Base-by-base conservation (phyloP, 2,113 vertebrate genomes). In the Cranoglanis bouderius region DNA sequence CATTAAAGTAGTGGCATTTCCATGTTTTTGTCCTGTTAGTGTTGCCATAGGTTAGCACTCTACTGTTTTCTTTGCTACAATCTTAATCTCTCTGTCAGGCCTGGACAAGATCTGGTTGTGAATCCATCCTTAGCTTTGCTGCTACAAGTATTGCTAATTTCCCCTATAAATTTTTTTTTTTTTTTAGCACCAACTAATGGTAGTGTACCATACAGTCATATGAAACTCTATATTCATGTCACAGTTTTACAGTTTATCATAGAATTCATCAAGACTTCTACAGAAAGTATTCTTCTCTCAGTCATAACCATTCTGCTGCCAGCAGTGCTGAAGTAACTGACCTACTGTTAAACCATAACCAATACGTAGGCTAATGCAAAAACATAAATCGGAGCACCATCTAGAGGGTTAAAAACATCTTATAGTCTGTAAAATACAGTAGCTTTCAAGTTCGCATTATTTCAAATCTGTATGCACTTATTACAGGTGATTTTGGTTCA, bases 401-500 rank as follows among this genome's bases (percentile, higher is more conserved):
- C 55, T 26, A 16, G 81, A 83, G 81, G 80, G 51, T 61, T 83
- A 24, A 61, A 77, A 82, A 83, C 35, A 61, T 72, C 84, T 72
- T 55, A 85, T 67, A 74, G 84, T 85, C 84, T 72, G 84, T 49
- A 85, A 83, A 83, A 43, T 40, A 83, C 55, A 83, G 81, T 40
- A 83, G 55, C 21, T 61, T 61, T 40, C 16, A 83, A 61, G 12
- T 61, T 82, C 6, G 19, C 10, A 59, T 82, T 61, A 38, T 53
- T 65, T 81, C 19, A 65, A 70, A 67, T 75, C 65, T 87, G 74
- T 84, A 74, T 89, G 61, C 16, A 75, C 65, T 85, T 86, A 88
- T 86, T 87, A 83, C 82, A 89, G 81, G 84, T 88, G 85, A 88
- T 92, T 95, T 94, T 95, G 94, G 94, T 94, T 94, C 89, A 88